Evolutionary conservation across 2,113 vertebrate genomes (phyloP).

Genomic region (Daboia siamensis): DNA sequence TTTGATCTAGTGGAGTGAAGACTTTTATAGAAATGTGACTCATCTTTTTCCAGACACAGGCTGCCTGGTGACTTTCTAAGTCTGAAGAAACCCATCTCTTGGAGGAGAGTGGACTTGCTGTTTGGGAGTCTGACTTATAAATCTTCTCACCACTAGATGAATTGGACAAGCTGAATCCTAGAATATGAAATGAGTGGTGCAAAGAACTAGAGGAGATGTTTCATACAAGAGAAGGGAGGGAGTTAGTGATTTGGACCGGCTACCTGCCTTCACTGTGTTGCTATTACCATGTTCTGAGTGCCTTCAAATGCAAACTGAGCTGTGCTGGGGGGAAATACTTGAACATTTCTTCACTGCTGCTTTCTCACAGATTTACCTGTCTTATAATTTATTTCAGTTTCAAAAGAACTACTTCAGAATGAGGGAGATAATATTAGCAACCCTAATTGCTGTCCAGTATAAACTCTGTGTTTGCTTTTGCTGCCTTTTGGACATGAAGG

Average conservation of each 20-base stretch:
- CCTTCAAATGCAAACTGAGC: conserved; percentile 75
- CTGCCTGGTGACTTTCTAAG: conserved; percentile 28
- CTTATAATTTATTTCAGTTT: conserved; percentile 44
- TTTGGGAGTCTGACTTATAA: conserved; percentile 16
- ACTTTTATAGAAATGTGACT: conserved; percentile 53
- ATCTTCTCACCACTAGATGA: conserved; percentile 31
- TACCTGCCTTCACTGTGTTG: conserved; percentile 57
- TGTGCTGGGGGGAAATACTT: conserved; percentile 76
- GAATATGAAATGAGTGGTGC: conserved; percentile 23
- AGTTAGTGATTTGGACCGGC: conserved; percentile 35
- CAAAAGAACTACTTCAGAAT: conserved; percentile 54
- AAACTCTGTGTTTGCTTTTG: conserved; percentile 68
- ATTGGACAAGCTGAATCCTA: conserved; percentile 34
- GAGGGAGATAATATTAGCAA: conserved; percentile 29
- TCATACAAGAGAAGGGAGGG: conserved; percentile 35
- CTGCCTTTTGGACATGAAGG: conserved; percentile 60
- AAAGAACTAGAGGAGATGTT: conserved; percentile 42
- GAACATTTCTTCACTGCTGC: conserved; percentile 77
- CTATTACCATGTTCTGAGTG: conserved; percentile 69
- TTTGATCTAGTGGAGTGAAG: conserved; percentile 45
- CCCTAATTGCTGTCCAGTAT: conserved; percentile 42
- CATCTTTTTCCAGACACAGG: conserved; percentile 54
- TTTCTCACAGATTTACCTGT: conserved; percentile 65
- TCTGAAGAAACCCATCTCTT: conserved; percentile 13
- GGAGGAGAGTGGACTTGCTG: conserved; percentile 38